Evolutionary conservation across 2,113 vertebrate genomes (phyloP), one percentile per base, ranked within the genome.

Genomic region (Alosa alosa): DNA sequence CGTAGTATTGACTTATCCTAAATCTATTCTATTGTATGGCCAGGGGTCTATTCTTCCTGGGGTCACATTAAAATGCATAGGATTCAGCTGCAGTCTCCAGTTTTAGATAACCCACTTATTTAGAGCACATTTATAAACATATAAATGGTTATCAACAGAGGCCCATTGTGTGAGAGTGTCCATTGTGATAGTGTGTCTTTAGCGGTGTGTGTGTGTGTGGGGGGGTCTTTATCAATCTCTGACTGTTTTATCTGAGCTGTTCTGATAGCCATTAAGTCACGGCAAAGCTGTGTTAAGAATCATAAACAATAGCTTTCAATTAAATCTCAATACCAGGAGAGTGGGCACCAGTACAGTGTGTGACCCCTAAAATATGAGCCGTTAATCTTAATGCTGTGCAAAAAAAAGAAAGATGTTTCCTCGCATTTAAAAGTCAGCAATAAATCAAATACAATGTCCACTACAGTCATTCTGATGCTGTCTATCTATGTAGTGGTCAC

Each of bases 61-160:
- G 47, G 83, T 46, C 4, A 84, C 88, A 91, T 94, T 94, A 93
- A 93, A 94, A 94, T 93, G 92, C 90, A 92, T 90, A 89, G 92
- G 89, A 91, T 92, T 89, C 90, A 72, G 89, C 88, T 90, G 90
- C 86, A 86, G 92, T 87, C 93, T 93, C 92, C 89, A 89, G 89
- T 93, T 90, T 90, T 93, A 91, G 91, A 94, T 94, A 94, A 95
- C 92, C 93, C 89, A 90, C 92, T 92, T 93, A 93, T 90, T 90
- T 91, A 86, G 91, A 90, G 92, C 90, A 88, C 86, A 92, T 93
- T 83, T 50, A 83, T 81, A 75, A 84, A 92, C 88, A 92, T 93
- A 91, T 93, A 93, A 92, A 44, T 75, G 81, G 85, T 84, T 64
- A 57, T 86, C 64, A 50, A 82, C 50, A 55, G 22, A 39, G 13